Evolutionary conservation across 1,140 invertebrate species (phyloP).

Genomic region (Pseudomyrmex flavicornis): DNA sequence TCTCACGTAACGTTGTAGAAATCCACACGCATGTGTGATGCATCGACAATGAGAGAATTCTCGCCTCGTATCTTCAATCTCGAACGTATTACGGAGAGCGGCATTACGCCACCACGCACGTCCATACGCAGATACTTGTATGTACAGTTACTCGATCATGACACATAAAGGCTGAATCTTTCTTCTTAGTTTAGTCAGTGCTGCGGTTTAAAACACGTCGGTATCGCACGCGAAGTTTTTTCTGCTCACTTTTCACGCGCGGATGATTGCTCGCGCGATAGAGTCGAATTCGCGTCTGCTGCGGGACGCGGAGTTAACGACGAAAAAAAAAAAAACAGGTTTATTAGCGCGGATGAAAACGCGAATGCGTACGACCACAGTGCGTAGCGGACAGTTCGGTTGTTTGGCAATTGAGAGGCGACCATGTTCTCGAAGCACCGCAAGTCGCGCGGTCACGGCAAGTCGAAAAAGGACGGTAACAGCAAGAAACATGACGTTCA

Average conservation of each 20-base stretch:
- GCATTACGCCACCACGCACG: slow-evolving; percentile 1
- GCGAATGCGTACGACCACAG: neutral
- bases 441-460: slow-evolving; percentile 20
- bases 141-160: slow-evolving; percentile 30
- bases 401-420: neutral
- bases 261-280: neutral
- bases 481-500: slow-evolving; percentile 37
- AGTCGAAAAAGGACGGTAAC: slow-evolving; percentile 12
- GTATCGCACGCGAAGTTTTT: neutral
- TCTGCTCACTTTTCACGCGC: neutral
- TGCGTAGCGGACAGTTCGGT: neutral
- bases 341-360: neutral
- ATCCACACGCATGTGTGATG: neutral
- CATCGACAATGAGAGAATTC: neutral
- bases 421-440: slow-evolving; percentile 25
- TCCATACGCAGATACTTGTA: neutral
- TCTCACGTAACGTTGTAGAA: too few species aligned
- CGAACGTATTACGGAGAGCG: neutral
- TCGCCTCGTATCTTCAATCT: slow-evolving; percentile 26
- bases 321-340: neutral
- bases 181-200: slow-evolving; percentile 5
- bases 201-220: neutral
- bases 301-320: neutral
- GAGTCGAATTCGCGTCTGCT: neutral
- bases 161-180: slow-evolving; percentile 4